phyloP scores from a whole-genome alignment of 1,140 invertebrate species.

The Ceratosolen solmsi region DNA sequence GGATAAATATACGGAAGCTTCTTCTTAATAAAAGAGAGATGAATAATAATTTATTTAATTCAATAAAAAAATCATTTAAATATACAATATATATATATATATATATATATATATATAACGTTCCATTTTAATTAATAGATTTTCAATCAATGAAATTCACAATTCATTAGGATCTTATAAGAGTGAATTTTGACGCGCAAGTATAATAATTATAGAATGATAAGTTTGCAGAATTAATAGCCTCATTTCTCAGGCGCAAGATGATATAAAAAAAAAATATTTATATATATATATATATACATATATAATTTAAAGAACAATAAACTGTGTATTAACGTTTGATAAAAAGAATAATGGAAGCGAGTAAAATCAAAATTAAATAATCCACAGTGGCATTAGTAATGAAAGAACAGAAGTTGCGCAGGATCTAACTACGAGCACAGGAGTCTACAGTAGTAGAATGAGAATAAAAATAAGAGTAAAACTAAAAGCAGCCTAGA shows the following conservation, averaged over 20 bases:
- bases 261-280: conserved; percentile 10
- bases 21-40: not conserved
- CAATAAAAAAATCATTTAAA: too few species aligned
- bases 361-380: not conserved
- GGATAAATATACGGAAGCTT: too few species aligned
- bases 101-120: too few species aligned
- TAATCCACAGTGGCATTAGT: not conserved
- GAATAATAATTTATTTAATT: too few species aligned
- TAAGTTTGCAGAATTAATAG: conserved; percentile 10
- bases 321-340: not conserved
- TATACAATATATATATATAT: too few species aligned
- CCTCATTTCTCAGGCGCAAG: conserved; percentile 2
- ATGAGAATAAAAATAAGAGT: not conserved
- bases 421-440: not conserved
- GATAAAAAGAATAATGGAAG: not conserved
- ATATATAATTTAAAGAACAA: not conserved
- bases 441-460: too few species aligned
- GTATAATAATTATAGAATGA: conserved; percentile 14
- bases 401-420: not conserved
- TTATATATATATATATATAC: too few species aligned
- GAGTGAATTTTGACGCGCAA: not conserved
- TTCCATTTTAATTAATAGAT: not conserved
- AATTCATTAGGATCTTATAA: too few species aligned
- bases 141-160: not conserved
- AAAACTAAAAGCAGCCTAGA: not conserved